Evolutionary conservation across 2,888 invertebrate genomes (phyloP).

Genomic region (Cantharis rufa): DNA sequence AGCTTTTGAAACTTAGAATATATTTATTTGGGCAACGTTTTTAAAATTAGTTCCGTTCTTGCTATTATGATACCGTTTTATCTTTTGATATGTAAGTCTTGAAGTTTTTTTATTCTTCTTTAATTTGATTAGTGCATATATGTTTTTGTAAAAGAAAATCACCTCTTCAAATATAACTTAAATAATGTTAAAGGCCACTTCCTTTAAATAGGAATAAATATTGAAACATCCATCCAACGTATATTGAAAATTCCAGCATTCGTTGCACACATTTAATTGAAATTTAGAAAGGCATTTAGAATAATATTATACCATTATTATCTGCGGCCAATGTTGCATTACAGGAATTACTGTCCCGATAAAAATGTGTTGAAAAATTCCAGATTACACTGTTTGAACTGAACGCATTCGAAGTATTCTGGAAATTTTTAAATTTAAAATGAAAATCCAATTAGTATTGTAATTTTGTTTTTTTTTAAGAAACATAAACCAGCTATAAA

Average conservation of each 20-base stretch:
- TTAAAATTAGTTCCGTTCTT: conserved; percentile 16
- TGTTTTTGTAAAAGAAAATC: background rate
- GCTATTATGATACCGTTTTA: background rate
- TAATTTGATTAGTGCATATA: background rate
- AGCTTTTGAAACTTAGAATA: conserved; percentile 31
- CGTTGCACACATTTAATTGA: background rate
- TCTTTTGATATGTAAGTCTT: background rate
- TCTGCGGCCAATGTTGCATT: background rate
- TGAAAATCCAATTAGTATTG: background rate
- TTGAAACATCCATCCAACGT: background rate
- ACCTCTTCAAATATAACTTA: background rate
- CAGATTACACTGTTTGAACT: background rate
- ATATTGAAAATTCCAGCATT: background rate
- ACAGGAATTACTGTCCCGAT: background rate
- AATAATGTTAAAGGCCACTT: background rate
- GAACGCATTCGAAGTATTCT: background rate
- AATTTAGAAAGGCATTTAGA: background rate
- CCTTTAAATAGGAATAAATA: background rate
- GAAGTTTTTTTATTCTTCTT: background rate
- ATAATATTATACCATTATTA: too few species aligned
- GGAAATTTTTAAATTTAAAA: background rate
- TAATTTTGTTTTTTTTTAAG: background rate
- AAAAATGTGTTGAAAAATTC: background rate
- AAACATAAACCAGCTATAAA: background rate
- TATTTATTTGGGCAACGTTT: conserved; percentile 23